Evolutionary conservation across 2,888 invertebrate species (phyloP).

Genomic region (Ethmia dodecea): DNA sequence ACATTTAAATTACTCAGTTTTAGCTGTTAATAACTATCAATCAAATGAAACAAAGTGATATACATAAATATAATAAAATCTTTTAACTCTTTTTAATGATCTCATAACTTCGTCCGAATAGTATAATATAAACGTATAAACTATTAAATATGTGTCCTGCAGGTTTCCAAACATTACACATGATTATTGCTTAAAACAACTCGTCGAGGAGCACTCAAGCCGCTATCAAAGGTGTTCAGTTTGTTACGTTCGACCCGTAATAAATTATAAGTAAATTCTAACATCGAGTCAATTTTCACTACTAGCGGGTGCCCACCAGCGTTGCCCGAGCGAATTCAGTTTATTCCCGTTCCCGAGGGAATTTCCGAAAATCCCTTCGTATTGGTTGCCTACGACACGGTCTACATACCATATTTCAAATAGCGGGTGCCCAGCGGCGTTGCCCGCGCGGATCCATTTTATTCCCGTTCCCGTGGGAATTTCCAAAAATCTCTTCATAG

Average conservation of each 20-base stretch:
- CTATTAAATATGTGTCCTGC: neutral
- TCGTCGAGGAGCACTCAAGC: neutral
- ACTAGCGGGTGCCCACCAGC: too few relatives aligned
- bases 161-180: constrained; percentile 8
- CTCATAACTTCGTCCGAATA: constrained; percentile 23
- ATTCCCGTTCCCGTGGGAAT: too few relatives aligned
- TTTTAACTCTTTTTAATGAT: constrained; percentile 28
- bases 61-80: constrained; percentile 24
- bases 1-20: constrained; percentile 24
- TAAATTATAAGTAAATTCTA: constrained; percentile 28
- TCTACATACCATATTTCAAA: too few relatives aligned
- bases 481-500: too few relatives aligned
- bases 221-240: neutral
- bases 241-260: constrained; percentile 2
- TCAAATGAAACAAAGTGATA: constrained; percentile 34
- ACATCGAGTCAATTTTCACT: too few relatives aligned
- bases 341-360: too few relatives aligned
- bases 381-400: too few relatives aligned
- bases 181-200: constrained; percentile 9
- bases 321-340: too few relatives aligned
- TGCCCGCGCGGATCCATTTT: too few relatives aligned
- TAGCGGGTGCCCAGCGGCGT: too few relatives aligned
- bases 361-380: too few relatives aligned
- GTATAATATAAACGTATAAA: constrained; percentile 12
- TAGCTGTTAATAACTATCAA: constrained; percentile 35